Evolutionary conservation across 1,140 invertebrate species (phyloP).

Genomic region (Heterodera carotae): DNA sequence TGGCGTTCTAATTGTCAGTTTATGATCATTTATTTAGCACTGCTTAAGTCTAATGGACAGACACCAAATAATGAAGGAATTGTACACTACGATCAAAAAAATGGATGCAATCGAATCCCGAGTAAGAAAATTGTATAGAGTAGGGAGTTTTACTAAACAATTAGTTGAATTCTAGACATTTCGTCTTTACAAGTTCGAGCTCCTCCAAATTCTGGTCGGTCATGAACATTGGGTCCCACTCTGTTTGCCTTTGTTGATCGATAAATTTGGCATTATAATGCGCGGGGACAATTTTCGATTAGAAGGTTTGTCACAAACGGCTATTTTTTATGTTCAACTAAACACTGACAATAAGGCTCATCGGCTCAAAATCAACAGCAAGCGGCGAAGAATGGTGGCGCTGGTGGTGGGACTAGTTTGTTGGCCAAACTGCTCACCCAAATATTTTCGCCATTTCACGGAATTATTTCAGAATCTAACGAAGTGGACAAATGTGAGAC

Average conservation of each 20-base stretch:
- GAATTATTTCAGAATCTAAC: conserved; percentile 37
- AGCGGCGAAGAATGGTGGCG: conserved; percentile 12
- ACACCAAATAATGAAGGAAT: conserved; percentile 83
- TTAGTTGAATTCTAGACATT: conserved; percentile 42
- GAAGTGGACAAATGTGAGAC: conserved; percentile 51
- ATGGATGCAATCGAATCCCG: conserved; percentile 78
- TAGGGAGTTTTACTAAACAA: neutral
- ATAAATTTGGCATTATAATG: conserved; percentile 66
- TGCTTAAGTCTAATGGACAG: conserved; percentile 89
- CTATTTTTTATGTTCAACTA: neutral
- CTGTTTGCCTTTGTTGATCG: conserved; percentile 77
- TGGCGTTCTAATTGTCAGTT: neutral
- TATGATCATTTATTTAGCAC: conserved; percentile 73
- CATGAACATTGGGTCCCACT: conserved; percentile 69
- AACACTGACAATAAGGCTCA: conserved; percentile 11
- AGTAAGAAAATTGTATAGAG: conserved; percentile 52
- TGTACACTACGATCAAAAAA: conserved; percentile 82
- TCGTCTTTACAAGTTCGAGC: conserved; percentile 59
- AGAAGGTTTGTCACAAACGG: neutral
- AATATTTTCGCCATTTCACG: conserved; percentile 38
- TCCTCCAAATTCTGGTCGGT: conserved; percentile 67
- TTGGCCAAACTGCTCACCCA: conserved; percentile 50
- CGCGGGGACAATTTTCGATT: conserved; percentile 37
- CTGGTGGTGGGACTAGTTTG: conserved; percentile 32
- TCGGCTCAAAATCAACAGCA: conserved; percentile 11